A percentile compares a stretch with the other conserved stretches of the same genome.
These are phyloP conservation scores for Protonemura montana DNA, from an alignment of 2,888 invertebrate species.

Conservation along the genomic window DNA sequence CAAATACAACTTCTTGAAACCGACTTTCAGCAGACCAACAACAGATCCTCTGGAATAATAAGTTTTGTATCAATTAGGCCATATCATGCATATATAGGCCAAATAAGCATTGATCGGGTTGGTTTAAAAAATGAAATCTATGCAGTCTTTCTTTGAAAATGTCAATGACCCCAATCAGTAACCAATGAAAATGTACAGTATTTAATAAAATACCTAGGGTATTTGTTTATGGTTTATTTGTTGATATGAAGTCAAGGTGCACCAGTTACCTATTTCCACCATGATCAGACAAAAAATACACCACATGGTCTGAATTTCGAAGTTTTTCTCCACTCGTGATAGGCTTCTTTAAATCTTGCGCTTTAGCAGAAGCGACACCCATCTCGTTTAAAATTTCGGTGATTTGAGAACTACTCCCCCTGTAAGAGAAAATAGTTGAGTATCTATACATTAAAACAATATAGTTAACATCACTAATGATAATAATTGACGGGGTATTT, in stretches of 20 bases:
- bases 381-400: constrained; percentile 72
- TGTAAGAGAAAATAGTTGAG: constrained; percentile 55
- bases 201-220: too few species aligned
- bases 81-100: too few species aligned
- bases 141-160: too few species aligned
- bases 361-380: constrained; percentile 75
- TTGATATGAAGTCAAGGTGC: not conserved
- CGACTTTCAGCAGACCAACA: constrained; percentile 90
- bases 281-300: constrained; percentile 65
- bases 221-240: not conserved
- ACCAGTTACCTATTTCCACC: constrained; percentile 63
- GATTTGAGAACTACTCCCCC: constrained; percentile 68
- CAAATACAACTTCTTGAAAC: constrained; percentile 88
- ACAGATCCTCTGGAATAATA: constrained; percentile 63
- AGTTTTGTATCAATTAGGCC: too few species aligned
- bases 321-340: constrained; percentile 77
- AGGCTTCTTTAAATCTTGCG: constrained; percentile 76
- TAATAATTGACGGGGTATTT: too few species aligned
- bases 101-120: too few species aligned
- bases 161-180: too few species aligned
- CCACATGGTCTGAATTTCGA: constrained; percentile 65
- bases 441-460: too few species aligned
- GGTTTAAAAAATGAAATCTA: too few species aligned
- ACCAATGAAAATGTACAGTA: too few species aligned
- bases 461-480: too few species aligned